Evolutionary conservation across 2,113 vertebrate species (phyloP).

Genomic region (Chionodraco myersi): DNA sequence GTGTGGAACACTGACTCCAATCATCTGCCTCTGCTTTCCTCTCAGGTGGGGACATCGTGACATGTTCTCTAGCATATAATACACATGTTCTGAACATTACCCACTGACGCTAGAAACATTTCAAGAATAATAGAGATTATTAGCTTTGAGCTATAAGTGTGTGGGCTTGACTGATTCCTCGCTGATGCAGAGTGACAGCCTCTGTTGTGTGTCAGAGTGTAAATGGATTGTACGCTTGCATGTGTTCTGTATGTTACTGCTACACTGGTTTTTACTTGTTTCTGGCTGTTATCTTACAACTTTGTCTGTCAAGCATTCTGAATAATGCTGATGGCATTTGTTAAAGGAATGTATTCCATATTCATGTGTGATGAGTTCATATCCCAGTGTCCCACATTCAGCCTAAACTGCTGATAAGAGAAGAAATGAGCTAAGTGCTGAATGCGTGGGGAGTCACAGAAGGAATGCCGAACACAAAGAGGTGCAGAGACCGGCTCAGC

Average conservation of each 20-base stretch:
- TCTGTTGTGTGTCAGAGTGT: conserved; percentile 46
- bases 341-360: conserved; percentile 27
- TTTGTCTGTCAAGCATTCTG: background rate
- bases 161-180: conserved; percentile 53
- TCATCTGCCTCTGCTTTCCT: background rate
- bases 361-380: conserved; percentile 26
- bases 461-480: conserved; percentile 7
- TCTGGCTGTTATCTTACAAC: conserved; percentile 7
- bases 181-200: conserved; percentile 53
- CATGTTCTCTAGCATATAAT: too few species aligned
- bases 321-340: background rate
- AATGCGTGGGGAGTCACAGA: conserved; percentile 7
- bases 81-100: background rate
- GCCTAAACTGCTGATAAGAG: conserved; percentile 33
- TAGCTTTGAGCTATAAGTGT: conserved; percentile 28
- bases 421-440: conserved; percentile 34
- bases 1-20: background rate
- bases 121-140: background rate
- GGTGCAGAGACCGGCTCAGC: background rate
- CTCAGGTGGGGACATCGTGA: background rate
- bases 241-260: conserved; percentile 23
- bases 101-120: background rate
- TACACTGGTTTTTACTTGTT: background rate
- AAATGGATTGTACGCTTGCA: conserved; percentile 22
- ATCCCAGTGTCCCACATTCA: conserved; percentile 24